A percentile compares a stretch with the other conserved stretches of the same genome.
phyloP scores from a whole-genome alignment of 2,113 vertebrate genomes.

The Arothron firmamentum region DNA sequence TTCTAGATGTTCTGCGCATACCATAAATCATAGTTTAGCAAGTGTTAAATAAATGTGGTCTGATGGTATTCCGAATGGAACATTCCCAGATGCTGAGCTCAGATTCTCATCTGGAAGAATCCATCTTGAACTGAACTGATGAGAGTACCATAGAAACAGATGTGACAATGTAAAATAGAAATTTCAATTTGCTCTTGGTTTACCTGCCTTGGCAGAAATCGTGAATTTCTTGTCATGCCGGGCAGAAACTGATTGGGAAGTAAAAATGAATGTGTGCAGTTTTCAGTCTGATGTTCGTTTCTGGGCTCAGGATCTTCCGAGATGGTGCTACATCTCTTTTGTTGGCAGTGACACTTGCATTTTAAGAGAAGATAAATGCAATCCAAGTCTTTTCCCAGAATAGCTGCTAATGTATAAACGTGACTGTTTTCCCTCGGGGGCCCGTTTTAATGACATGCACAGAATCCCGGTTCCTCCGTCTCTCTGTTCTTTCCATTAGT shows the following conservation, averaged over 20 bases:
- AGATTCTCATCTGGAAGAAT: constrained; percentile 34
- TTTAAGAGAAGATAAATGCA: constrained; percentile 55
- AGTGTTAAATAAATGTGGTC: constrained; percentile 27
- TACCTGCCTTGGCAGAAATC: constrained; percentile 66
- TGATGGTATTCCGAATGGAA: constrained; percentile 34
- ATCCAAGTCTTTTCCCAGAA: constrained; percentile 59
- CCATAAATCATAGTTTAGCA: constrained; percentile 18
- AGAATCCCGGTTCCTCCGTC: constrained; percentile 46
- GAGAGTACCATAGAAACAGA: constrained; percentile 65
- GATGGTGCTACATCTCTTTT: constrained; percentile 56
- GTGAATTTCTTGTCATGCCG: constrained; percentile 65
- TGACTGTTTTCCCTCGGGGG: constrained; percentile 59
- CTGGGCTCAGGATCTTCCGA: constrained; percentile 39
- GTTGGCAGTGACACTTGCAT: constrained; percentile 51
- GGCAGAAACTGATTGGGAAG: constrained; percentile 70
- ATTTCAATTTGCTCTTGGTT: constrained; percentile 75
- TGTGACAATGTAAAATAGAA: constrained; percentile 62
- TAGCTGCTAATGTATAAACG: constrained; percentile 59
- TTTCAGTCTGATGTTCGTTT: constrained; percentile 38
- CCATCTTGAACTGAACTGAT: constrained; percentile 35
- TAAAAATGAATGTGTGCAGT: constrained; percentile 57
- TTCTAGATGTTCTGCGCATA: constrained; percentile 35
- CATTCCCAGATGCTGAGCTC: constrained; percentile 7
- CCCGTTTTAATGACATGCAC: constrained; percentile 70
- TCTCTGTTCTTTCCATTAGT: constrained; percentile 43